Base-by-base conservation (phyloP, 92 coral and sea anemone genomes). In the Parazoanthus swiftii region DNA sequence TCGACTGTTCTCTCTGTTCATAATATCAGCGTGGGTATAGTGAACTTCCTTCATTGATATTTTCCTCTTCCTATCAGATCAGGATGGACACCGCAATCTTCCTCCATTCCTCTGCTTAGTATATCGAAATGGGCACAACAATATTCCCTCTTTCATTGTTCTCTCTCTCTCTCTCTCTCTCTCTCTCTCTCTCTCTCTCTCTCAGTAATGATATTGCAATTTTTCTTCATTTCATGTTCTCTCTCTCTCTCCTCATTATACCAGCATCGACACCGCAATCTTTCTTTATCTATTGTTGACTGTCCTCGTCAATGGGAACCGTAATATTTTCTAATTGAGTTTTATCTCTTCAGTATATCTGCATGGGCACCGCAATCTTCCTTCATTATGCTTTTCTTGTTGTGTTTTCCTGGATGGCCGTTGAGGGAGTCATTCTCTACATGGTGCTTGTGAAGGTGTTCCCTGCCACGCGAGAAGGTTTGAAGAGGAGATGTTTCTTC, bases 321-420 rank as follows among this genome's bases (percentile, higher is more conserved):
- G 21, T 14, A 58, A 58, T 6, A 36, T 33, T 0, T 25, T 3
- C 9, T 25, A 75, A 46, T 46, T 46, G 51, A 46, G 8, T 46
- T 5, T 68, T 86, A 8, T 72, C 67, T 33, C 81, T 74, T 48
- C 44, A 95, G 98, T 58, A 90, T 29, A 84, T 93, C 54, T 97
- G 99, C 89, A 88, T 85, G 72, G 76, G 93, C 15, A 92, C 94
- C 65, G 98, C 99, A 15, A 90, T 91, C 37, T 86, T 85, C 25
- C 93, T 97, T 11, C 99, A 97, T 78, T 97, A 97, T 78, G 65
- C 95, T 42, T 94, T 97, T 77, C 94, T 97, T 66, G 99, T 95
- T 1, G 93, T 94, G 81, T 97, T 97, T 79, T 91, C 91, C 44
- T 97, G 99, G 99, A 97, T 97, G 99, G 99, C 97, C 26, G 91